Conservation (phyloP, 1,140 invertebrate species). For the Arion vulgaris region DNA sequence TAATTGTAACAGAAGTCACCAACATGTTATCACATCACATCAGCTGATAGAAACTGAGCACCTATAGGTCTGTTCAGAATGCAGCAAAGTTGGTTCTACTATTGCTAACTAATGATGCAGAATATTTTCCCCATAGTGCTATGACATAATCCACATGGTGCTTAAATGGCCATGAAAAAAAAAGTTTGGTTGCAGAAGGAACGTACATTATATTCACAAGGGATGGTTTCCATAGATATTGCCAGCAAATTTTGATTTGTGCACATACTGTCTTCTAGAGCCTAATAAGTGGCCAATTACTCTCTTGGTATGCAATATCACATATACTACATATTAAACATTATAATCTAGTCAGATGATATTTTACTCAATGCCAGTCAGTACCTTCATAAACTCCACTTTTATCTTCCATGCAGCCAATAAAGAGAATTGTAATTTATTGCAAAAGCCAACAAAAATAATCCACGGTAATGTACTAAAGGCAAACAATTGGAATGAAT, state of each 20-base stretch:
- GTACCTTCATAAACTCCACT: conserved; percentile 36
- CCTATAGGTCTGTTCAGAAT: no score
- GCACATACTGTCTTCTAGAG: conserved; percentile 1
- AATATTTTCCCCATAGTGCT: no score
- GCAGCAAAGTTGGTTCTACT: no score
- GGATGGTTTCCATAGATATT: background rate
- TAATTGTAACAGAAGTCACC: no score
- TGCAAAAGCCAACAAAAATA: background rate
- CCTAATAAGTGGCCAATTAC: background rate
- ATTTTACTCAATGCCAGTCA: background rate
- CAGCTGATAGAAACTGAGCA: no score
- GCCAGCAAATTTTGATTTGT: background rate
- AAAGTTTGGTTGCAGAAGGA: no score
- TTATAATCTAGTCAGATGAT: background rate
- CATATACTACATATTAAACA: conserved; percentile 7
- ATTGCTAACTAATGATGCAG: no score
- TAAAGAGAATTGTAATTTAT: background rate
- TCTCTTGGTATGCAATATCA: background rate
- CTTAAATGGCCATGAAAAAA: no score
- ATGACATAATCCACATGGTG: no score
- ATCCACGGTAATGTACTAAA: background rate
- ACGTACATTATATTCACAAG: background rate
- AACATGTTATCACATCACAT: no score
- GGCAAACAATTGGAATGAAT: background rate
- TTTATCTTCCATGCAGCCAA: conserved; percentile 41